These are phyloP conservation scores for Petrocephalus microphthalmus DNA, from an alignment of 2,113 vertebrate species.

Conservation along the genomic window DNA sequence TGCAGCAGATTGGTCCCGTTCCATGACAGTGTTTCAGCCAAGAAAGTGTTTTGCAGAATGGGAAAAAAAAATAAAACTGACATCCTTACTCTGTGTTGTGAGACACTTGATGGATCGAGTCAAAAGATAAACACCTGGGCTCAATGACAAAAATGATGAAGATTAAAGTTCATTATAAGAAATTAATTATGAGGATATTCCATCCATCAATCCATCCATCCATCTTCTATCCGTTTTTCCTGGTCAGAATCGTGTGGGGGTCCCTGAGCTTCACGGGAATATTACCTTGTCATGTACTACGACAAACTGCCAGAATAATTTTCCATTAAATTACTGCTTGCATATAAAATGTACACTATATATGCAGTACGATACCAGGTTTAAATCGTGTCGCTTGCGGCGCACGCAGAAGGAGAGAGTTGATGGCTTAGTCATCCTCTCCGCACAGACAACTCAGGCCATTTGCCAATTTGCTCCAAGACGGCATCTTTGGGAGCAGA, in stretches of 20 bases:
- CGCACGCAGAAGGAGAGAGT: background rate
- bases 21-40: background rate
- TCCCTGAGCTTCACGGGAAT: background rate
- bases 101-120: background rate
- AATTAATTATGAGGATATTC: background rate
- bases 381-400: background rate
- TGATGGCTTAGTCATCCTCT: slow-evolving; percentile 1
- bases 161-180: background rate
- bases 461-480: background rate
- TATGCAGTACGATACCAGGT: background rate
- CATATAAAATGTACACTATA: background rate
- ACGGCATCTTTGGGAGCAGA: background rate
- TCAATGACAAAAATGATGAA: no score
- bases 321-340: background rate
- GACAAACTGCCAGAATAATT: background rate
- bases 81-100: no score
- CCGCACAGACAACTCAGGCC: background rate
- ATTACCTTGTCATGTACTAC: background rate
- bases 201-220: background rate
- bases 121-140: background rate
- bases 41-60: background rate
- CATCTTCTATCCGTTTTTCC: background rate
- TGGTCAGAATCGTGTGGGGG: background rate
- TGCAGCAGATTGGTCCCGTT: background rate
- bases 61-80: background rate